Evolutionary conservation across 1,140 invertebrate species (phyloP).

Genomic region (Nasonia longicornis): DNA sequence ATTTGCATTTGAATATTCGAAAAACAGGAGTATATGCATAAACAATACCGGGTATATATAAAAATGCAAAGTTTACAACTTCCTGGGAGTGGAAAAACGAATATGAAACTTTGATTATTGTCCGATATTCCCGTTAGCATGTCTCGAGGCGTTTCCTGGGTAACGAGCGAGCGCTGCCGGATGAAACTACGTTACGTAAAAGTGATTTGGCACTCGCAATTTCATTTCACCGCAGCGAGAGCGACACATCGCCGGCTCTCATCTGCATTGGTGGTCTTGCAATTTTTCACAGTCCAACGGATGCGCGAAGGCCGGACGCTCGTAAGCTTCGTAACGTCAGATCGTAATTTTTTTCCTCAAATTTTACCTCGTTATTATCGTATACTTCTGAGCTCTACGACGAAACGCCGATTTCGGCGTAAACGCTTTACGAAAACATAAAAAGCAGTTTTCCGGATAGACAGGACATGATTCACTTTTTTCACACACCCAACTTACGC

Average conservation of each 20-base stretch:
- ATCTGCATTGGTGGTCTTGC: slow-evolving; percentile 12
- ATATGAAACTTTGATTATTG: neutral
- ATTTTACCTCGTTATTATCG: neutral
- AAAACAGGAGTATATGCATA: neutral
- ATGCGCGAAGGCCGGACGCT: slow-evolving; percentile 3
- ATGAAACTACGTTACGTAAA: slow-evolving; percentile 10
- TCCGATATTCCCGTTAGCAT: slow-evolving; percentile 15
- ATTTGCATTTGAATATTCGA: neutral
- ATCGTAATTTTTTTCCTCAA: neutral
- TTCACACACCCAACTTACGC: too few relatives aligned
- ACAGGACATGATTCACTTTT: neutral
- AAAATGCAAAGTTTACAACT: neutral
- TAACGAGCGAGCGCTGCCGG: neutral
- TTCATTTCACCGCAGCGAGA: neutral
- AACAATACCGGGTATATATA: neutral
- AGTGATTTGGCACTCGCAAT: neutral
- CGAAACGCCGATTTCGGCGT: too few relatives aligned
- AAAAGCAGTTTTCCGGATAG: neutral
- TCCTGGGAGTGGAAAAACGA: neutral
- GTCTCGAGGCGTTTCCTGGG: neutral
- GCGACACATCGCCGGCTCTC: neutral
- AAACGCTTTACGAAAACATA: too few relatives aligned
- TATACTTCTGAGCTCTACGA: neutral
- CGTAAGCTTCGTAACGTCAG: neutral
- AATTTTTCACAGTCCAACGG: slow-evolving; percentile 31